A percentile compares a stretch with the other conserved stretches of the same genome.
phyloP scores from a whole-genome alignment of 2,113 vertebrate genomes.

The Equus przewalskii region DNA sequence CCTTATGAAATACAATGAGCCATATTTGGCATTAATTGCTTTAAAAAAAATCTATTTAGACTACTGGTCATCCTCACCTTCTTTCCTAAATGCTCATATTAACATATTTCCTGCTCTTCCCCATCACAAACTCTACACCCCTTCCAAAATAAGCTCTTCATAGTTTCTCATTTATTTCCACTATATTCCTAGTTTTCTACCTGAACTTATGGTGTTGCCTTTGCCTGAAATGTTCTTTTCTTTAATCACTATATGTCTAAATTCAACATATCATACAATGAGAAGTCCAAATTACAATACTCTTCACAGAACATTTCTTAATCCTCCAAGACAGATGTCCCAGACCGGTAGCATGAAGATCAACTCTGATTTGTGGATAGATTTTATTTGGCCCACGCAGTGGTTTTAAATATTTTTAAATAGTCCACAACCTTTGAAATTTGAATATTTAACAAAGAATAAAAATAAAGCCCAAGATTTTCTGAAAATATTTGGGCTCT shows the following conservation, averaged over 20 bases:
- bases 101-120: not conserved
- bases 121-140: not conserved
- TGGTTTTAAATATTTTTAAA: not conserved
- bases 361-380: not conserved
- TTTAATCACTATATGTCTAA: not conserved
- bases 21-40: not conserved
- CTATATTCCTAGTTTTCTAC: not conserved
- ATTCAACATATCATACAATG: not conserved
- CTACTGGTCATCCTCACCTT: not conserved
- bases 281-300: not conserved
- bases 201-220: not conserved
- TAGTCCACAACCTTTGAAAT: not conserved
- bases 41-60: not conserved
- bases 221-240: not conserved
- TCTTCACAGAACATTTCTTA: not conserved
- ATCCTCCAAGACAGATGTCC: not conserved
- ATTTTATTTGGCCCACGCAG: not conserved
- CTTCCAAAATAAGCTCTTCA: not conserved
- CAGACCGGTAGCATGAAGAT: not conserved
- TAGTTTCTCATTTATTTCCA: not conserved
- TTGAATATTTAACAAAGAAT: conserved; percentile 10
- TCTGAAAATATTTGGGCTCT: not conserved
- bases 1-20: not conserved
- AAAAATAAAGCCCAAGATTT: not conserved
- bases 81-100: not conserved